Percentiles rank a stretch among this genome's conserved stretches.
phyloP scores from a whole-genome alignment of 2,797 vertebrate genomes.

The Mormyrus proboscirostris region DNA sequence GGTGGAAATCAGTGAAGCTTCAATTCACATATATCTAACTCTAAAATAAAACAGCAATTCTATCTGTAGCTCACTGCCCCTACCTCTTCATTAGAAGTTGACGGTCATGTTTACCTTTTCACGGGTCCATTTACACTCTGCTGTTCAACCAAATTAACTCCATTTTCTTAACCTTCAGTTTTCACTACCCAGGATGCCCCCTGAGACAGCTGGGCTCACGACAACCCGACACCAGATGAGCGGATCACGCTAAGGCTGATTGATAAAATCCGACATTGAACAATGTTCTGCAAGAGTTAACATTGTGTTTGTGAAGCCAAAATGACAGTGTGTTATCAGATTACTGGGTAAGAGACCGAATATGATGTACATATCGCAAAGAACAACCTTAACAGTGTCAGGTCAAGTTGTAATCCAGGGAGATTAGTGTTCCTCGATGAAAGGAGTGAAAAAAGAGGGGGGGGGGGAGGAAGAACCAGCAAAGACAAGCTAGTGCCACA shows the following conservation, averaged over 20 bases:
- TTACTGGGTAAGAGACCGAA: background rate
- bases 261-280: background rate
- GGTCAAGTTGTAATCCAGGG: background rate
- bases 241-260: background rate
- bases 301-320: background rate
- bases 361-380: background rate
- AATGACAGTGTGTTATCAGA: background rate
- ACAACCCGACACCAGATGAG: background rate
- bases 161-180: background rate
- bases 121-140: background rate
- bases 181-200: background rate
- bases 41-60: background rate
- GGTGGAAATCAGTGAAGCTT: background rate
- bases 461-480: background rate
- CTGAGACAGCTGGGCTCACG: background rate
- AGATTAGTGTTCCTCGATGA: background rate
- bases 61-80: background rate
- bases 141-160: background rate
- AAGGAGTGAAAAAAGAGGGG: background rate
- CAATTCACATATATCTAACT: background rate
- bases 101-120: background rate
- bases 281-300: background rate
- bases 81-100: background rate
- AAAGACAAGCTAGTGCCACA: background rate
- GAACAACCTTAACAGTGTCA: background rate